Evolutionary conservation across 2,797 vertebrate species (phyloP), one percentile per base, ranked within the genome.

Genomic region (Tapera naevia): DNA sequence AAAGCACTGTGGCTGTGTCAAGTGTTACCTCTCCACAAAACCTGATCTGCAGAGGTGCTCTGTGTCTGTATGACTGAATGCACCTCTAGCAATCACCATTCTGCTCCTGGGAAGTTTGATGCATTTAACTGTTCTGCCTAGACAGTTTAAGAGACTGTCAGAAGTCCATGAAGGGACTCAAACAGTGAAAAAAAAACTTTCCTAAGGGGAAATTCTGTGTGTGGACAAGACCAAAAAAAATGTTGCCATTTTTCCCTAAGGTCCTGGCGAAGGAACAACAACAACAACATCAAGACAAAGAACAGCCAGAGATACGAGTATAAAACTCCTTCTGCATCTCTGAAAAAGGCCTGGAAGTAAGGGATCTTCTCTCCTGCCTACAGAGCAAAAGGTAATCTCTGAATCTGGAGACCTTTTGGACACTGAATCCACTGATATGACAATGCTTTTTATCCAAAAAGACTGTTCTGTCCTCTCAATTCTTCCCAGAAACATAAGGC

Each of bases 401-500:
- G 60, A 78, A 82, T 58, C 0, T 21, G 28, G 23, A 87, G 25
- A 35, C 9, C 27, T 82, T 43, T 22, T 4, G 10, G 37, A 75
- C 54, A 88, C 8, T 39, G 88, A 91, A 56, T 11, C 1, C 4
- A 64, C 6, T 5, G 9, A 50, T 1, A 1, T 0, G 4, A 75
- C 39, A 23, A 33, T 5, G 12, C 30, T 41, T 84, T 43, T 80
- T 37, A 74, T 24, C 33, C 28, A 22, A 25, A 43, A 81, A 41
- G 15, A 28, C 17, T 8, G 11, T 27, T 79, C 28, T 25, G 15
- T 50, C 32, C 24, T 82, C 56, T 62, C 28, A 3, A 3, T 56
- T 82, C 54, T 9, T 7, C 32, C n/a, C 22, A n/a, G 5, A 88
- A 87, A 48, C 24, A 75, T 13, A 22, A 76, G 19, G n/a, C 30